These are phyloP conservation scores for Odontocolon sp. DNA, from an alignment of 2,888 invertebrate species.

Conservation along the genomic window DNA sequence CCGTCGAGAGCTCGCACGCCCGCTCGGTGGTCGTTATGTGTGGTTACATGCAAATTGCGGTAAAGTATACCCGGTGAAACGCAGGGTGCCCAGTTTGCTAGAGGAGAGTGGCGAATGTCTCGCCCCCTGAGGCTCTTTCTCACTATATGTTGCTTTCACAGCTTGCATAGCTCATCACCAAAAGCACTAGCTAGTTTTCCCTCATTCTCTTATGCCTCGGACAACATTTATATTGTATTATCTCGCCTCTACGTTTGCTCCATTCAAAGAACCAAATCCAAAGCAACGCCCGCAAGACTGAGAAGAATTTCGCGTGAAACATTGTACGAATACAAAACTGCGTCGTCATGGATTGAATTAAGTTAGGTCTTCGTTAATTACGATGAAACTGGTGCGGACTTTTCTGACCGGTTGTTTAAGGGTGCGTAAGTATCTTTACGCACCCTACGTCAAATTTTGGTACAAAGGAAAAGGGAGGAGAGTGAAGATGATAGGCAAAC, in stretches of 20 bases:
- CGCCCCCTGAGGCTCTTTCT: slow-evolving; percentile 45
- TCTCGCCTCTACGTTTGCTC: too few species aligned
- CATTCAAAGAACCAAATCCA: too few species aligned
- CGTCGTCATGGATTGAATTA: too few species aligned
- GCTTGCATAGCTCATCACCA: slow-evolving; percentile 40
- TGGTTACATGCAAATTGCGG: slow-evolving; percentile 69
- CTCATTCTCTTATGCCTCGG: background rate
- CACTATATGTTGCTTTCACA: slow-evolving; percentile 21
- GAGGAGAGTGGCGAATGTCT: slow-evolving; percentile 36
- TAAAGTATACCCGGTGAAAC: slow-evolving; percentile 66
- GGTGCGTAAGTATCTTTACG: background rate
- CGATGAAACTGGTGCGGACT: too few species aligned
- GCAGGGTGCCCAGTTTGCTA: background rate
- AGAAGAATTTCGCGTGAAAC: too few species aligned
- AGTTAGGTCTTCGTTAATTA: too few species aligned
- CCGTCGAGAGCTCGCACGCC: slow-evolving; percentile 41
- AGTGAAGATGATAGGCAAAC: slow-evolving; percentile 49
- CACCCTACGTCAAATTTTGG: too few species aligned
- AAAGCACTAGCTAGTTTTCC: slow-evolving; percentile 32
- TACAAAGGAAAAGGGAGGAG: too few species aligned
- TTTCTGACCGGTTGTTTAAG: too few species aligned
- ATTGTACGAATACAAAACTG: too few species aligned
- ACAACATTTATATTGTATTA: slow-evolving; percentile 46
- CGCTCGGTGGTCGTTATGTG: slow-evolving; percentile 58
- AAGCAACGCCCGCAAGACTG: too few species aligned